phyloP scores from a whole-genome alignment of 2,113 vertebrate genomes.

The Scopus umbretta region DNA sequence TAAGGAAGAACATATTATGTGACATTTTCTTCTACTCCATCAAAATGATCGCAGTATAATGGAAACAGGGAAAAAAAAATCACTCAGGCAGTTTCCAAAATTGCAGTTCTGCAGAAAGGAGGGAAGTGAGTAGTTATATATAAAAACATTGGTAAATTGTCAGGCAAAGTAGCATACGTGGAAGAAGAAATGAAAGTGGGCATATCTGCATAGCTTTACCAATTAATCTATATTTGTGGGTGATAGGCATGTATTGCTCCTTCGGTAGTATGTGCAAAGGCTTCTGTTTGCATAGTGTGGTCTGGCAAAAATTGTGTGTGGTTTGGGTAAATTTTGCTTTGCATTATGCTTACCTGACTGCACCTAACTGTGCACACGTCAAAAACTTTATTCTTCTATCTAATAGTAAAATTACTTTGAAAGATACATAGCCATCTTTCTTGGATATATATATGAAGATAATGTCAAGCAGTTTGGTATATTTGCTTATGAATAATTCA shows the following conservation, averaged over 20 bases:
- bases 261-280: background rate
- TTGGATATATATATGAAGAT: conserved; percentile 31
- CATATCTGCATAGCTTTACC: background rate
- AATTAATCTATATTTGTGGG: background rate
- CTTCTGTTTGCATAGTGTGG: background rate
- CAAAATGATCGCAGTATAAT: conserved; percentile 14
- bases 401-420: background rate
- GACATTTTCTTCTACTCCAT: conserved; percentile 15
- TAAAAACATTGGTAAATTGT: background rate
- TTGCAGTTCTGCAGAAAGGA: background rate
- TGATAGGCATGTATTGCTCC: background rate
- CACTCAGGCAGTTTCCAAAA: conserved; percentile 8
- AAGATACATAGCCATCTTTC: conserved; percentile 8
- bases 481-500: conserved; percentile 59
- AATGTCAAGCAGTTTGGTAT: background rate
- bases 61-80: background rate
- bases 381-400: background rate
- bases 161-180: background rate
- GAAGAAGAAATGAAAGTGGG: background rate
- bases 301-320: background rate
- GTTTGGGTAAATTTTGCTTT: background rate
- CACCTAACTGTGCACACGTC: background rate
- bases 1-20: background rate
- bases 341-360: background rate
- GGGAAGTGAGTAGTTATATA: background rate